phyloP scores from a whole-genome alignment of 2,888 invertebrate species.

The Copidosoma aretas region DNA sequence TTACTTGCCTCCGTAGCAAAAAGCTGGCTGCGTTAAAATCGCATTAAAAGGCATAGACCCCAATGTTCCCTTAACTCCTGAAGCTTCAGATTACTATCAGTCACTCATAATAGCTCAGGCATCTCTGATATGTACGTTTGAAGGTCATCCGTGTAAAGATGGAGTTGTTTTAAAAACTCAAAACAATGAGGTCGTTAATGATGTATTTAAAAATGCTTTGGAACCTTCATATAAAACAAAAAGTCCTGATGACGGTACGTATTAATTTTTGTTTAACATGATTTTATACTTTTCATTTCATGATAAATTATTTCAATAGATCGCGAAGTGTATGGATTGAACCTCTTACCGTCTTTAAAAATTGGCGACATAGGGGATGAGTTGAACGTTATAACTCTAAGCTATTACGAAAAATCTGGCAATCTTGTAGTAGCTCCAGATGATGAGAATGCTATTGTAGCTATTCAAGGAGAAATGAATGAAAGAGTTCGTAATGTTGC shows the following conservation, averaged over 20 bases:
- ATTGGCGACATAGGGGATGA: conserved; percentile 34
- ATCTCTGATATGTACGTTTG: conserved; percentile 48
- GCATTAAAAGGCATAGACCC: conserved; percentile 48
- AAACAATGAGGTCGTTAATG: conserved; percentile 50
- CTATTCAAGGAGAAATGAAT: conserved; percentile 27
- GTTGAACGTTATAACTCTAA: conserved; percentile 21
- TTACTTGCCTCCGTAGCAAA: conserved; percentile 31
- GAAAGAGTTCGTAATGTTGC: conserved; percentile 19
- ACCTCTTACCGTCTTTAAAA: conserved; percentile 19
- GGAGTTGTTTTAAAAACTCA: conserved; percentile 46
- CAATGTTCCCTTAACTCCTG: conserved; percentile 49
- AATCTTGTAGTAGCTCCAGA: conserved; percentile 21
- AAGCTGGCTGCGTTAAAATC: conserved; percentile 43
- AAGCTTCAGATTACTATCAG: conserved; percentile 47
- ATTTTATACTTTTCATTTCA: conserved; percentile 18
- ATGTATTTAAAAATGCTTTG: conserved; percentile 47
- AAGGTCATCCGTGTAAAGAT: conserved; percentile 44
- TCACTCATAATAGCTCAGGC: conserved; percentile 45
- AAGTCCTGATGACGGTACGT: conserved; percentile 32
- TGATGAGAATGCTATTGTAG: conserved; percentile 19
- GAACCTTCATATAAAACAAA: conserved; percentile 48
- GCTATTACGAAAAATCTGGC: conserved; percentile 1
- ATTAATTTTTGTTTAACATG: neutral
- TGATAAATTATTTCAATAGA: conserved; percentile 21
- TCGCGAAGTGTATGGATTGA: conserved; percentile 3